phyloP scores from a whole-genome alignment of 2,113 vertebrate species.

The Brevimyrus niger region DNA sequence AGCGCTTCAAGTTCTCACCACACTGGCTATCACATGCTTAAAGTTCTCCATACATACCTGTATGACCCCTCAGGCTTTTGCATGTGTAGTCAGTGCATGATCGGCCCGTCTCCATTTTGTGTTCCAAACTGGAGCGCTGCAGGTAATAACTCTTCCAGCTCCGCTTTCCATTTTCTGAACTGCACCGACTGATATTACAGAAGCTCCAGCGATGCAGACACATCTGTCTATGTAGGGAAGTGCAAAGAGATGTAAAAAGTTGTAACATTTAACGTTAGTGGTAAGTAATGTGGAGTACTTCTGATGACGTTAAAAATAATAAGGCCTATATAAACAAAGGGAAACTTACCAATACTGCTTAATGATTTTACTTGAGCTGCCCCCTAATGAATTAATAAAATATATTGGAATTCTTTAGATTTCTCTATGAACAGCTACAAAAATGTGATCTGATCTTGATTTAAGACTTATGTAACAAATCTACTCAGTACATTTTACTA shows the following conservation, averaged over 20 bases:
- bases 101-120: constrained; percentile 58
- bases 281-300: background rate
- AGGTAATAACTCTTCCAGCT: constrained; percentile 70
- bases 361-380: background rate
- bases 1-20: background rate
- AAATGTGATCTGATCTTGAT: background rate
- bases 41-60: constrained; percentile 35
- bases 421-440: background rate
- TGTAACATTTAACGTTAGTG: background rate
- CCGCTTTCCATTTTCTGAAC: constrained; percentile 34
- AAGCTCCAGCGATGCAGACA: constrained; percentile 66
- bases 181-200: constrained; percentile 50
- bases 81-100: constrained; percentile 60
- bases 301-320: background rate
- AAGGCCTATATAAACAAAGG: background rate
- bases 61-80: constrained; percentile 64
- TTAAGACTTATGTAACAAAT: background rate
- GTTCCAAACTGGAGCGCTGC: constrained; percentile 56
- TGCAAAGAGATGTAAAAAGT: background rate
- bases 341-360: background rate
- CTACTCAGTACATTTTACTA: background rate
- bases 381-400: background rate
- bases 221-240: constrained; percentile 49
- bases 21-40: background rate
- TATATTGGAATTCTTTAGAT: background rate